These are phyloP conservation scores for Oreochromis grahami DNA, from an alignment of 2,797 vertebrate genomes.

Conservation along the genomic window DNA sequence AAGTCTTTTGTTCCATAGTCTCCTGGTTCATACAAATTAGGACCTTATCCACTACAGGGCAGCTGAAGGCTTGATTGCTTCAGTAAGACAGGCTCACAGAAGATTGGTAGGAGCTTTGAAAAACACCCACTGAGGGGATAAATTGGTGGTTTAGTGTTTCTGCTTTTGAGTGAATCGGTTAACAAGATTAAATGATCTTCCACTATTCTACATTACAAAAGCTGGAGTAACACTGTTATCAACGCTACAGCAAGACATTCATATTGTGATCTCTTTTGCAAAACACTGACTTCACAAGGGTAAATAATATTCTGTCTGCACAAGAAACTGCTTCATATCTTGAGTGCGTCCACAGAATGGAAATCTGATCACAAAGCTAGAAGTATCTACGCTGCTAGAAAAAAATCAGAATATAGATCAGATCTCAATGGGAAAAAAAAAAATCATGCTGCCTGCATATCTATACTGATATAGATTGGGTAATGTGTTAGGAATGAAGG, in stretches of 20 bases:
- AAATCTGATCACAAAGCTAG: neutral
- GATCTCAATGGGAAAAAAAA: fast-evolving
- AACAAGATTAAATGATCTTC: neutral
- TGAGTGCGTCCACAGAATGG: neutral
- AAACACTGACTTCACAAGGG: neutral
- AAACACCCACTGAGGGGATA: neutral
- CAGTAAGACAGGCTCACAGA: neutral
- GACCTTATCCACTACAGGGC: neutral
- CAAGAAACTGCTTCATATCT: neutral
- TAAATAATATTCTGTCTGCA: neutral
- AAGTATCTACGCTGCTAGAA: neutral
- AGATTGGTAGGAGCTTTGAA: neutral
- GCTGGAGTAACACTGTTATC: neutral
- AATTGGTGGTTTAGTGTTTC: neutral
- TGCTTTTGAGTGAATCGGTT: neutral
- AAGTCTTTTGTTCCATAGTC: slow-evolving; percentile 4
- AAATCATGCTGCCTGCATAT: neutral
- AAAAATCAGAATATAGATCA: neutral
- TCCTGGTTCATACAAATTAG: slow-evolving; percentile 1
- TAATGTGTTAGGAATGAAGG: neutral
- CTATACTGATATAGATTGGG: neutral
- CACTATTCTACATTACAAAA: neutral
- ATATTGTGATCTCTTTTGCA: neutral
- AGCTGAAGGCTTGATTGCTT: slow-evolving; percentile 20
- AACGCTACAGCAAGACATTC: neutral